These are phyloP conservation scores for Heterotis niloticus DNA, from an alignment of 2,113 vertebrate species.

Conservation along the genomic window DNA sequence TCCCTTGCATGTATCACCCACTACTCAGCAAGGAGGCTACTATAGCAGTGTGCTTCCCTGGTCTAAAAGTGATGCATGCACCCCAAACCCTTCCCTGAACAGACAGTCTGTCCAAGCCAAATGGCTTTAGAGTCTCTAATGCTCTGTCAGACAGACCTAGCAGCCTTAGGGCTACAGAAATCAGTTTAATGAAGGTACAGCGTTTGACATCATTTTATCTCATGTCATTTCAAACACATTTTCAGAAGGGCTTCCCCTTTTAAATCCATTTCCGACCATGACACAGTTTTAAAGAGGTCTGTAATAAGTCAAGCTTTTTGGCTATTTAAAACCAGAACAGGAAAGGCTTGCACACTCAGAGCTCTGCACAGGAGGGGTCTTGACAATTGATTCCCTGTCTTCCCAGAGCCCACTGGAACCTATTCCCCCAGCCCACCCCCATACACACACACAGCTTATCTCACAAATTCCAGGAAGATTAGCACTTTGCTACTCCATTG, in stretches of 20 bases:
- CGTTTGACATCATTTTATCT: constrained; percentile 22
- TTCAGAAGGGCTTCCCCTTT: constrained; percentile 24
- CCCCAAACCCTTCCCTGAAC: background rate
- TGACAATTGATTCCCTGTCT: constrained; percentile 28
- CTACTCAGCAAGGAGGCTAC: background rate
- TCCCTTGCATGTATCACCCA: constrained; percentile 6
- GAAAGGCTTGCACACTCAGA: background rate
- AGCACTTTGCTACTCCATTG: constrained; percentile 14
- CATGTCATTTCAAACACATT: constrained; percentile 25
- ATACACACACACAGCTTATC: constrained; percentile 3
- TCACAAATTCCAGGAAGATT: constrained; percentile 28
- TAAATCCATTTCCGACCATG: constrained; percentile 18
- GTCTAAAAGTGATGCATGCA: constrained; percentile 9
- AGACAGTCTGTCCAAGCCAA: constrained; percentile 3
- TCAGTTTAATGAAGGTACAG: constrained; percentile 26
- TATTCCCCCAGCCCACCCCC: background rate
- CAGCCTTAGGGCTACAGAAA: background rate
- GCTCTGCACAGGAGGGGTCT: constrained; percentile 9
- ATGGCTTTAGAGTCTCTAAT: constrained; percentile 12
- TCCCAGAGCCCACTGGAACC: constrained; percentile 11
- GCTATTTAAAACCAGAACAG: constrained; percentile 21
- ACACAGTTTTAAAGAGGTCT: constrained; percentile 21
- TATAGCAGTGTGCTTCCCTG: background rate
- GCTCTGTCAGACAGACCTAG: constrained; percentile 1
- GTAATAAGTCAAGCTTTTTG: constrained; percentile 28